A percentile compares a stretch with the other conserved stretches of the same genome.
Conservation (phyloP, 2,888 invertebrate genomes). For the Drosophila tanythrix region DNA sequence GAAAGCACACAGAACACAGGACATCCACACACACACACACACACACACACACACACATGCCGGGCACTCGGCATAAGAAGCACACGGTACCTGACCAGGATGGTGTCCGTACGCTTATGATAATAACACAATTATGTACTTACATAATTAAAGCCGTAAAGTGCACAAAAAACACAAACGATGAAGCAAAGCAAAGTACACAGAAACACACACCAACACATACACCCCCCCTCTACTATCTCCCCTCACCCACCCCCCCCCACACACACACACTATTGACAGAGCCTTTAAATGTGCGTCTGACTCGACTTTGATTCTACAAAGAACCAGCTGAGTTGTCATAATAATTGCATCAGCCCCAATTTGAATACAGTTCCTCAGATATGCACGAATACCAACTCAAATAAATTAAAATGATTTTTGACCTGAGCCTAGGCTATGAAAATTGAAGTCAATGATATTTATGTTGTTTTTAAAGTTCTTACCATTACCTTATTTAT, state of each 20-base stretch:
- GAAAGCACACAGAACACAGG: conserved; percentile 30
- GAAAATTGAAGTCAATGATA: not conserved
- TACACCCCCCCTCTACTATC: not conserved
- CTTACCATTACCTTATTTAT: no score
- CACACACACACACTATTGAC: conserved; percentile 16
- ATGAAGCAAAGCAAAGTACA: conserved; percentile 21
- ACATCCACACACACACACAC: conserved; percentile 16
- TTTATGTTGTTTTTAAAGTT: not conserved
- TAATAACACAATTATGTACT: conserved; percentile 79
- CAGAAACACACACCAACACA: conserved; percentile 10
- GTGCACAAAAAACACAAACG: conserved; percentile 58
- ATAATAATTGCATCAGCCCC: not conserved
- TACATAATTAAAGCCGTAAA: conserved; percentile 79
- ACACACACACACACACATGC: conserved; percentile 6
- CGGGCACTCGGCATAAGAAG: conserved; percentile 21
- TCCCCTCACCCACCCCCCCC: no score
- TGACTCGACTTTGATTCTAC: conserved; percentile 25
- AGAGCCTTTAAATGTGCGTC: conserved; percentile 18
- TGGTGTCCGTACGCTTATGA: conserved; percentile 65
- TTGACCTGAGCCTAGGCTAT: not conserved
- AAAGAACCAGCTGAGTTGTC: not conserved
- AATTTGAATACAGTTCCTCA: conserved; percentile 1
- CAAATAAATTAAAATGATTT: not conserved
- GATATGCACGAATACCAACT: not conserved
- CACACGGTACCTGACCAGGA: conserved; percentile 28